Evolutionary conservation across 1,140 invertebrate genomes (phyloP).

Genomic region (Trichonephila inaurata): DNA sequence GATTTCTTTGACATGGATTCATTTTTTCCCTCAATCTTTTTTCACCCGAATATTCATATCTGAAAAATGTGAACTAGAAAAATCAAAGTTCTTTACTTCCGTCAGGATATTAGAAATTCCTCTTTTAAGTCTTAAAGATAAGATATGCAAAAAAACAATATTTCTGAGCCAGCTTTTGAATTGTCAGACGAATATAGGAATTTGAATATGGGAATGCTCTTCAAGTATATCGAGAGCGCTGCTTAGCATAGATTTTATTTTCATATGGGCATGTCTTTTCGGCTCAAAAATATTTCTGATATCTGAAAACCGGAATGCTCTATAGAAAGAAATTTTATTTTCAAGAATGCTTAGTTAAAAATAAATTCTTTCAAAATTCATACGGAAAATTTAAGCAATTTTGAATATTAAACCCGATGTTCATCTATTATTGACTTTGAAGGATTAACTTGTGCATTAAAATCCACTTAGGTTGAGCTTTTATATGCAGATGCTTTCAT

Average conservation of each 20-base stretch:
- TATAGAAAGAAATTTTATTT: too few relatives aligned
- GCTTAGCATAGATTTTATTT: not conserved
- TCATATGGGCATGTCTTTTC: not conserved
- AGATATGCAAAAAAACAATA: not conserved
- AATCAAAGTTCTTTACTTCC: not conserved
- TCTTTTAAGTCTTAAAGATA: conserved; percentile 15
- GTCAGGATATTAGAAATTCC: not conserved
- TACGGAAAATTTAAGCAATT: too few relatives aligned
- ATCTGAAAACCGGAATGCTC: too few relatives aligned
- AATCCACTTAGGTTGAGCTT: too few relatives aligned
- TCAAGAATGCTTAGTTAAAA: too few relatives aligned
- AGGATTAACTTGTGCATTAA: too few relatives aligned
- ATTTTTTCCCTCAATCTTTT: not conserved
- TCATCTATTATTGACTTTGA: too few relatives aligned
- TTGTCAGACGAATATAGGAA: not conserved
- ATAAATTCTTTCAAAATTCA: too few relatives aligned
- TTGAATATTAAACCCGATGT: too few relatives aligned
- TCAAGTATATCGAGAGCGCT: too few relatives aligned
- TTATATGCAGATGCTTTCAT: too few relatives aligned
- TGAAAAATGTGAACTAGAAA: not conserved
- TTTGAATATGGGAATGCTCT: not conserved
- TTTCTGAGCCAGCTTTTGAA: not conserved
- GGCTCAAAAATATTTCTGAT: not conserved
- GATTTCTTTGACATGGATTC: not conserved
- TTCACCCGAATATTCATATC: not conserved